Evolutionary conservation across 2,888 invertebrate genomes (phyloP), one percentile per base, ranked within the genome.

Genomic region (Hemicrepidius hirtus): DNA sequence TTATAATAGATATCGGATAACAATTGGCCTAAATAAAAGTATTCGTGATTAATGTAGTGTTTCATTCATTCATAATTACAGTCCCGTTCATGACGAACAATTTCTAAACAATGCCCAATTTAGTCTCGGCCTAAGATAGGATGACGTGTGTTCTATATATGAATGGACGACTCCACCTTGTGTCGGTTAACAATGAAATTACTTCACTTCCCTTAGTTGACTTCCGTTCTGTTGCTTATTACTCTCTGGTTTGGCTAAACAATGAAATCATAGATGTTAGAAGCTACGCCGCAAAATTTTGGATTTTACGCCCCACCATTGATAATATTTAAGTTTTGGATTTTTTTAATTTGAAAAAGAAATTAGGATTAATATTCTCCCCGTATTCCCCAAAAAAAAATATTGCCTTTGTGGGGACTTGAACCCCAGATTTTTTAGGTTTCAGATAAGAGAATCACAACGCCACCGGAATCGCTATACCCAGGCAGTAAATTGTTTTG

Each of bases 121-220:
- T 76, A 76, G 64, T 70, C 57, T 74, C 73, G 60, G 60, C 44
- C 57, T 73, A 72, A 79, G 76, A 74, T 76, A 72, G 76, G 72
- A 77, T 80, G 79, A 80, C 80, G 80, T 78, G 80, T 77, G 73
- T 77, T 68, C 77, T 69, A 76, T 75, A 76, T 75, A 76, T 79
- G 78, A 80, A 82, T 80, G 80, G 78, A 78, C 75, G 79, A 78
- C 79, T 82, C 81, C 81, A 81, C 80, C 80, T 81, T 78, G 78
- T 72, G 70, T 71, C 78, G 75, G 75, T 76, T 78, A 80, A 81
- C 80, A 81, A 81, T 80, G 77, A 80, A 81, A 81, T 81, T 82
- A 80, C 81, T 80, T 80, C 82, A 82, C 80, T 81, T 82, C 82
- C 81, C 82, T 77, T 78, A 76, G 70, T 65, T n/a, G 76, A 80